These are phyloP conservation scores for Lathamus discolor DNA, from an alignment of 2,113 vertebrate species.

Conservation along the genomic window DNA sequence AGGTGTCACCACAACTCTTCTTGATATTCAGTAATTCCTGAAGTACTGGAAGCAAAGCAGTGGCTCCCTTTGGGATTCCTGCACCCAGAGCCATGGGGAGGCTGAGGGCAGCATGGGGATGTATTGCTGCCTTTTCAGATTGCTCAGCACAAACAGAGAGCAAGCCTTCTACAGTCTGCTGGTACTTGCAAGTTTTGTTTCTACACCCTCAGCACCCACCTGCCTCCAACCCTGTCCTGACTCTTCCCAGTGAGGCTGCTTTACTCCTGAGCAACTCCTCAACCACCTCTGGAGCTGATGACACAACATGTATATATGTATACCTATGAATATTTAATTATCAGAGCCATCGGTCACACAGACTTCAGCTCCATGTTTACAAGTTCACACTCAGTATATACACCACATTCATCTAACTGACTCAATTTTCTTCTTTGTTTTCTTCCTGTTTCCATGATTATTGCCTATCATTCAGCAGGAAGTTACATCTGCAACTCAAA, in stretches of 20 bases:
- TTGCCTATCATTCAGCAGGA: neutral
- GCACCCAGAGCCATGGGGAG: rapidly evolving
- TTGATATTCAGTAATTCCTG: rapidly evolving
- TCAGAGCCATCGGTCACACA: neutral
- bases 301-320: rapidly evolving
- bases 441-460: neutral
- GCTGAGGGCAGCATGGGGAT: rapidly evolving
- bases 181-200: neutral
- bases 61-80: rapidly evolving
- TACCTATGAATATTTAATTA: neutral
- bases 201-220: neutral
- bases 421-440: neutral
- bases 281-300: neutral
- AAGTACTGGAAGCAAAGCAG: neutral
- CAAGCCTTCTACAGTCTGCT: rapidly evolving
- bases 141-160: neutral
- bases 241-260: neutral
- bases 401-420: neutral
- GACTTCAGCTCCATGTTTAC: neutral
- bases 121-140: rapidly evolving
- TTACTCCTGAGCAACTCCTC: neutral
- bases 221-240: neutral
- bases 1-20: neutral
- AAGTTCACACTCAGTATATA: neutral
- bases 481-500: slow-evolving; percentile 49